A percentile compares a stretch with the other conserved stretches of the same genome.
phyloP scores from a whole-genome alignment of 2,888 invertebrate genomes.

The Nemoura dubitans region DNA sequence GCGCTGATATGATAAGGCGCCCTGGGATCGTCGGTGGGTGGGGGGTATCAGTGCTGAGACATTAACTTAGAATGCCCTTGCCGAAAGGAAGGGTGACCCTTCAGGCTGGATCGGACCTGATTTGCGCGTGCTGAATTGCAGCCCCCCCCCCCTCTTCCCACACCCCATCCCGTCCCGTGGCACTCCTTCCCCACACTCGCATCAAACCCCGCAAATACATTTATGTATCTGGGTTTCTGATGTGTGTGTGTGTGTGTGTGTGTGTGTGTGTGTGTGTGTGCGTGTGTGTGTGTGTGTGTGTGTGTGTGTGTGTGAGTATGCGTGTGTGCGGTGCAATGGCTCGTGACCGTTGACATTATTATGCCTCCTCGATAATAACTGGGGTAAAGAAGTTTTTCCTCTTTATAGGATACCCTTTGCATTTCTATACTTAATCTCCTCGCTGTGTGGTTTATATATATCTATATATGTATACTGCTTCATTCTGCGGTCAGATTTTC shows the following conservation, averaged over 20 bases:
- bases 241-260: not conserved
- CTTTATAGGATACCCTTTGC: not conserved
- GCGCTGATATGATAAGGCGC: not conserved
- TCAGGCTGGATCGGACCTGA: not conserved
- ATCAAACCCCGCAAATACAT: not conserved
- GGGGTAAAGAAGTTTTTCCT: not conserved
- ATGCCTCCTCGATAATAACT: not conserved
- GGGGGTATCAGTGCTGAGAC: not conserved
- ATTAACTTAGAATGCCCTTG: not conserved
- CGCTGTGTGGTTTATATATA: not conserved
- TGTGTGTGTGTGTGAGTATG: no score
- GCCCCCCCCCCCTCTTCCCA: not conserved
- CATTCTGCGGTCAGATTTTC: constrained; percentile 5
- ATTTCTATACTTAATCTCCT: not conserved
- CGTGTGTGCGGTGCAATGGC: not conserved
- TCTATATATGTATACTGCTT: not conserved
- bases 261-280: not conserved
- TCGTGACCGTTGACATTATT: not conserved
- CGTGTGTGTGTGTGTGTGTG: not conserved
- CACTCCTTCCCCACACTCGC: not conserved
- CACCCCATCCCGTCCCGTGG: not conserved
- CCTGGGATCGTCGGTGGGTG: not conserved
- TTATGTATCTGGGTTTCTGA: constrained; percentile 3
- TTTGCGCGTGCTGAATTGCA: not conserved
- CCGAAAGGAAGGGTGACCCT: not conserved